Evolutionary conservation across 2,797 vertebrate species (phyloP), one percentile per base, ranked within the genome.

Genomic region (Pseudocheirus occidentalis): DNA sequence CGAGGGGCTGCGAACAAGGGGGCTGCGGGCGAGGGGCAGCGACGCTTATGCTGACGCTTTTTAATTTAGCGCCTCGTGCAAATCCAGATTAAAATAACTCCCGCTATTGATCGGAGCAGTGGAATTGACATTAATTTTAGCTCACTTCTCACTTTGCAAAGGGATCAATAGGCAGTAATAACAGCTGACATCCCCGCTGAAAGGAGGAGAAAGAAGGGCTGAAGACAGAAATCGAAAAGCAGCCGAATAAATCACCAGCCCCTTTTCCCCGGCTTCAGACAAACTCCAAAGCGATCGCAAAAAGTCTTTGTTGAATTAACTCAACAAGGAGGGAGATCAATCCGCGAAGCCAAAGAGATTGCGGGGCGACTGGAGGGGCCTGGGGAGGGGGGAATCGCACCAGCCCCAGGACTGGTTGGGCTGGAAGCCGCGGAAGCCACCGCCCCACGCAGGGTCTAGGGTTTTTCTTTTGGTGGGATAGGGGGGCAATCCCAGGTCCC

Each of bases 71-170:
- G 99, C 99, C 98, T 98, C 98, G 97, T 95, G 99, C 98, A 99
- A 99, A 99, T 99, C 99, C 99, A 99, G 99, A 99, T 99, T 99
- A 99, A 99, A 99, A 99, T 99, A 99, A 99, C 99, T 99, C 98
- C 99, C 98, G 98, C 98, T 99, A 99, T 99, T 99, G 99, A 99
- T 99, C 99, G 96, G 90, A 98, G 98, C 98, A 99, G 98, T 99
- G 99, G 99, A 99, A 99, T 99, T 99, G 99, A 99, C 99, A 99
- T 99, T 99, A 99, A 99, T 99, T 99, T 99, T 99, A 99, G 99
- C 99, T 99, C 99, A 99, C 99, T 99, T 99, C 99, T 99, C 99
- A 99, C 99, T 99, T 99, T 99, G 99, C 99, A 99, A 99, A 99
- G 98, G 98, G 99, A 99, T 99, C 99, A 99, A 99, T 99, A 99